Evolutionary conservation across 1,140 invertebrate genomes (phyloP), one percentile per base, ranked within the genome.

Genomic region (Lucilia sericata): DNA sequence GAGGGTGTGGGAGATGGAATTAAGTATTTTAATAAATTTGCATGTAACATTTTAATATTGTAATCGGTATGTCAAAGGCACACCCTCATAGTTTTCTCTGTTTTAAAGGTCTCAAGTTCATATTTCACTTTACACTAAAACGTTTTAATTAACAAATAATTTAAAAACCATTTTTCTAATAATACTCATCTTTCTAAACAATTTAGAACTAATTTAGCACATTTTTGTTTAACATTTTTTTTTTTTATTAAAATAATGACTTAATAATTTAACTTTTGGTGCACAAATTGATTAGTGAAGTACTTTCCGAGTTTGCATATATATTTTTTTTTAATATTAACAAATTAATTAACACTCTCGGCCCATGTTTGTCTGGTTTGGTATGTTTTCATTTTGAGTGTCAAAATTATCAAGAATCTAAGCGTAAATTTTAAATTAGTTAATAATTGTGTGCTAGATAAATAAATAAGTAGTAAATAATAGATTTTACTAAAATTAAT

Each of bases 91-190:
- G 5, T 60, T 60, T 60, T 36, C 13, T 25, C n/a, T n/a, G n/a
- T n/a, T n/a, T 30, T 30, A 30, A 74, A 74, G 70, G 70, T 74
- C 70, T 74, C 70, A 74, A 74, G 70, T 30, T 74, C 5, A 74
- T 21, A 74, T 74, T 42, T 42, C 19, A 3, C 70, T 13, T 25
- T 21, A 74, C 70, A 74, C 51, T 30, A 60, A 17, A 17, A 60
- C 70, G 10, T 25, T 74, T 74, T 34, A 74, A 74, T 74, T 74
- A 74, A 30, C 12, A 74, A 74, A 74, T 21, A 74, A 74, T 74
- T 74, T 25, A 74, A 74, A 74, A 74, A 5, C 7, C 2, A 74
- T 74, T 25, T 74, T 34, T 74, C 21, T 74, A 74, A 60, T 60
- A 60, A 60, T 60, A 14, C 55, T 60, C 14, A n/a, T 60, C n/a